Percentiles rank a stretch among this genome's conserved stretches.
Evolutionary conservation across 1,140 invertebrate genomes (phyloP).

Genomic region (Cherax destructor): DNA sequence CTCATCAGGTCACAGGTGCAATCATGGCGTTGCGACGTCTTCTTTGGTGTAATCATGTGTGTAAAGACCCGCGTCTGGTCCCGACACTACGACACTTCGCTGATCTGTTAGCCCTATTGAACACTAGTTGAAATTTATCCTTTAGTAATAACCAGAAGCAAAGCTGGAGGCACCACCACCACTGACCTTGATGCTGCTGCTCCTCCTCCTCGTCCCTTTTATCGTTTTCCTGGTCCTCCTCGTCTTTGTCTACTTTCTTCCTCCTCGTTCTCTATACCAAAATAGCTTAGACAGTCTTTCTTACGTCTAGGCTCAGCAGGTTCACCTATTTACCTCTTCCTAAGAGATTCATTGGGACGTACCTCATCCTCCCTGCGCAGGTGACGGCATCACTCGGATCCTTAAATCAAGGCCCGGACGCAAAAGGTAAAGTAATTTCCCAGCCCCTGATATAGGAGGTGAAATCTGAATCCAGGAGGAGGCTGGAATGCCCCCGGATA

Average conservation of each 20-base stretch:
- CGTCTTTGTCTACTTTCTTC: too few species aligned
- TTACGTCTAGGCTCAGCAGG: background rate
- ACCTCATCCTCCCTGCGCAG: background rate
- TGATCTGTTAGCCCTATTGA: background rate
- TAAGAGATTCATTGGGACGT: background rate
- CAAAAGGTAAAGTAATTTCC: too few species aligned
- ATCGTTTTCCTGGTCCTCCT: too few species aligned
- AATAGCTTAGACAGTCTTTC: background rate
- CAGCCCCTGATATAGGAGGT: too few species aligned
- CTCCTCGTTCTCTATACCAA: too few species aligned
- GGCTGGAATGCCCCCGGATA: too few species aligned
- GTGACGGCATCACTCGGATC: background rate
- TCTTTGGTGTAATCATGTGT: background rate
- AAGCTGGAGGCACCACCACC: background rate
- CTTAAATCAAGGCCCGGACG: background rate
- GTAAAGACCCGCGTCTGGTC: background rate
- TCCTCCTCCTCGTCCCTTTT: background rate
- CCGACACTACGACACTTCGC: background rate
- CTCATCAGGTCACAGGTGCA: background rate
- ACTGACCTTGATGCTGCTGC: slow-evolving; percentile 1
- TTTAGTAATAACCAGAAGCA: background rate
- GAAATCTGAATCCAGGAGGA: too few species aligned
- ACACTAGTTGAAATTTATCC: background rate
- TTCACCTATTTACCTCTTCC: background rate
- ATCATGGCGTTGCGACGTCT: background rate